phyloP scores from a whole-genome alignment of 1,140 invertebrate species.

The Melipona quadrifasciata region DNA sequence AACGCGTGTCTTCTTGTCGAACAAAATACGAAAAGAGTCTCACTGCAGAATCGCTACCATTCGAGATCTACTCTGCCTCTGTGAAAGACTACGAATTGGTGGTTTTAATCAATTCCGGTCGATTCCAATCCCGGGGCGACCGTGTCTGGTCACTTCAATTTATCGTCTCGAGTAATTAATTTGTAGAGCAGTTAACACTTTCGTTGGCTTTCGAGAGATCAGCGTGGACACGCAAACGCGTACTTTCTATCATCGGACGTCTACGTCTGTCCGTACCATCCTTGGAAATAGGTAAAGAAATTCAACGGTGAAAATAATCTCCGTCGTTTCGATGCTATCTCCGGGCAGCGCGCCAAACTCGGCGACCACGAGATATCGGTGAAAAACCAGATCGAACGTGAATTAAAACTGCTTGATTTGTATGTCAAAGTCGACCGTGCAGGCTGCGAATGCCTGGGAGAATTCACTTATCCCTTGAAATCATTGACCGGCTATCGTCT shows the following conservation, averaged over 20 bases:
- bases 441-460: neutral
- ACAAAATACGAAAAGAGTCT: no score
- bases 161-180: neutral
- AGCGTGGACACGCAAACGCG: neutral
- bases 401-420: neutral
- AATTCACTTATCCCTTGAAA: neutral
- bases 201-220: neutral
- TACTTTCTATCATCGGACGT: neutral
- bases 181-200: neutral
- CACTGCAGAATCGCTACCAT: no score
- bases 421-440: neutral
- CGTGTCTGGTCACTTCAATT: no score
- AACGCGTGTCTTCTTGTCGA: no score
- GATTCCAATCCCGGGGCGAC: neutral
- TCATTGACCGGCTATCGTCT: no score
- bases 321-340: neutral
- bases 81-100: neutral
- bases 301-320: neutral
- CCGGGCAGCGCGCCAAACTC: neutral
- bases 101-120: neutral
- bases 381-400: constrained; percentile 2
- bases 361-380: neutral
- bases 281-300: neutral
- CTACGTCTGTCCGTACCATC: neutral
- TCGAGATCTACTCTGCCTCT: no score